Conservation (phyloP, 2,797 vertebrate species). For the Gallinago nigripennis region DNA sequence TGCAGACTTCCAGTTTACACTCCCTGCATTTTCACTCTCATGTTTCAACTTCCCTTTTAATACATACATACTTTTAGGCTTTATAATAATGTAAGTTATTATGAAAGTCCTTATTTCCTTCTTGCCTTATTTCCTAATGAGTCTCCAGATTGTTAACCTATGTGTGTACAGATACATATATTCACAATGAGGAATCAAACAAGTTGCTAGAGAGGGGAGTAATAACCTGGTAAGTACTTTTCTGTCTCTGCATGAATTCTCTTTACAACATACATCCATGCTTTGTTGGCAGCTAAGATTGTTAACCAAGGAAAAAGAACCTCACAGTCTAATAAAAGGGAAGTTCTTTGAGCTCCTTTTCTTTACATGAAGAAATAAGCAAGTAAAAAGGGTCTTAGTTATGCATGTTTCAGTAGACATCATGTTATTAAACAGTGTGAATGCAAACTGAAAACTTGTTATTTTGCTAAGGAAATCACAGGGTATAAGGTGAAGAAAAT, state of each 20-base stretch:
- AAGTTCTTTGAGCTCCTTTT: neutral
- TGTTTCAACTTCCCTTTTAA: neutral
- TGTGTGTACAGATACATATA: neutral
- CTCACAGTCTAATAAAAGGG: neutral
- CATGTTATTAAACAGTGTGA: neutral
- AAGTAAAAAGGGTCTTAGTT: neutral
- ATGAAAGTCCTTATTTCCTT: neutral
- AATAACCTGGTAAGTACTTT: neutral
- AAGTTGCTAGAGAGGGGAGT: neutral
- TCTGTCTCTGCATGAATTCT: neutral
- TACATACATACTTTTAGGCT: neutral
- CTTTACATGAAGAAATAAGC: neutral
- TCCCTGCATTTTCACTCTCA: neutral
- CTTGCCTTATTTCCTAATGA: neutral
- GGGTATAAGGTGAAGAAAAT: neutral
- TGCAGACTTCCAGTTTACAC: neutral
- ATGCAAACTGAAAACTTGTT: neutral
- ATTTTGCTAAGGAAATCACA: neutral
- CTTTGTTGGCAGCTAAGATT: neutral
- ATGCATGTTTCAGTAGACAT: neutral
- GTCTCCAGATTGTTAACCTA: neutral
- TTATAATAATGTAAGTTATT: neutral
- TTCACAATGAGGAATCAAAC: neutral
- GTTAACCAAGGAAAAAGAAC: neutral
- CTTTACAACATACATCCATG: neutral